phyloP scores from a whole-genome alignment of 2,888 invertebrate species.

The Dasypogon diadema region DNA sequence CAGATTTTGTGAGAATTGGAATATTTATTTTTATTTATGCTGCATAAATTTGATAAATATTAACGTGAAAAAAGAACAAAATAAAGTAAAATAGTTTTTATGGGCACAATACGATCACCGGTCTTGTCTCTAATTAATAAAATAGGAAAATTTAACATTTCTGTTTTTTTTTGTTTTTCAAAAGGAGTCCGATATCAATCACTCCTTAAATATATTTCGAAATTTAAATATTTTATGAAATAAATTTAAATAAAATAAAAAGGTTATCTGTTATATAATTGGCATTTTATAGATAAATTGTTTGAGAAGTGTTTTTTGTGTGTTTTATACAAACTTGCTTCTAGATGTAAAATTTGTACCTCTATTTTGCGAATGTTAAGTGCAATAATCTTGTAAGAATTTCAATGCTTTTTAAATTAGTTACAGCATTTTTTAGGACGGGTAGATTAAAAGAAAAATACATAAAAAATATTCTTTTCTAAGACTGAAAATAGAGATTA shows the following conservation, averaged over 20 bases:
- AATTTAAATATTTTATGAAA: too few species aligned
- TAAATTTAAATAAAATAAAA: not conserved
- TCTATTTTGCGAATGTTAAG: not conserved
- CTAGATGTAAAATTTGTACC: too few species aligned
- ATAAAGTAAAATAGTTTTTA: not conserved
- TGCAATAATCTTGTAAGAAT: not conserved
- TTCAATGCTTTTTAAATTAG: too few species aligned
- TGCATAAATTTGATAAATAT: not conserved
- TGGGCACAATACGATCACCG: not conserved
- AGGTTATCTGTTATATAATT: not conserved
- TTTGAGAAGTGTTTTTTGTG: too few species aligned
- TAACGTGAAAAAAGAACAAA: slow-evolving; percentile 16
- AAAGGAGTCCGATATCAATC: not conserved
- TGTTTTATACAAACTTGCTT: not conserved
- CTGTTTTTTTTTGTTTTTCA: not conserved
- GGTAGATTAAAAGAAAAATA: too few species aligned
- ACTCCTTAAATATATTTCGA: not conserved
- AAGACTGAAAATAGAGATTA: too few species aligned
- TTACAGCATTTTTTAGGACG: too few species aligned
- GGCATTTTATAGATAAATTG: not conserved
- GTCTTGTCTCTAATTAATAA: not conserved
- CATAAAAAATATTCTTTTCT: too few species aligned
- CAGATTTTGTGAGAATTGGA: not conserved
- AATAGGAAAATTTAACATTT: not conserved
- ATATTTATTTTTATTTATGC: not conserved